A percentile compares a stretch with the other conserved stretches of the same genome.
Evolutionary conservation across 2,797 vertebrate species (phyloP).

Genomic region (Arrhamphus sclerolepis): DNA sequence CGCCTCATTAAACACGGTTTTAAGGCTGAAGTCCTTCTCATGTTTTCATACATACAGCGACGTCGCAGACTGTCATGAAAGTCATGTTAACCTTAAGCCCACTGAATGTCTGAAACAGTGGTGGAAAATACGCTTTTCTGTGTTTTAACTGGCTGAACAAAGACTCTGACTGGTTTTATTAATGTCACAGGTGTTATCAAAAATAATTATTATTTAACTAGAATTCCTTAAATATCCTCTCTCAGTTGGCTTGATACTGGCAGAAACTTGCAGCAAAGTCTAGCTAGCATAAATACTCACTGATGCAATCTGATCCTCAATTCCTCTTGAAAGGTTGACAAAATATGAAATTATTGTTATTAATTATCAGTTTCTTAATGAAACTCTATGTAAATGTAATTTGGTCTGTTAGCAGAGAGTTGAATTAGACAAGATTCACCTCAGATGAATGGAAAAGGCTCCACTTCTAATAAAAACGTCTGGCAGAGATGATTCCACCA

Average conservation of each 20-base stretch:
- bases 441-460: background rate
- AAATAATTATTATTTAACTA: no score
- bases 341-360: no score
- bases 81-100: no score
- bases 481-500: background rate
- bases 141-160: background rate
- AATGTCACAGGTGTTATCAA: background rate
- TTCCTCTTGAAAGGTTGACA: no score
- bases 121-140: background rate
- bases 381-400: background rate
- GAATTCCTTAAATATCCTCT: no score
- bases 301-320: no score
- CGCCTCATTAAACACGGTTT: background rate
- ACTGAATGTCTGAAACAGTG: background rate
- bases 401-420: background rate
- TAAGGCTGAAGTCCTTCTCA: no score
- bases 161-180: background rate
- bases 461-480: background rate
- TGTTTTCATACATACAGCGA: no score
- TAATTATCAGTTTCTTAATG: background rate
- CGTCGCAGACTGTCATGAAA: no score
- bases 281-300: no score
- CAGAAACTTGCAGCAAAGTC: no score
- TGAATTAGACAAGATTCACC: background rate
- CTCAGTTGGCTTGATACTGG: no score